phyloP scores from a whole-genome alignment of 2,888 invertebrate species.

The Oligia latruncula region DNA sequence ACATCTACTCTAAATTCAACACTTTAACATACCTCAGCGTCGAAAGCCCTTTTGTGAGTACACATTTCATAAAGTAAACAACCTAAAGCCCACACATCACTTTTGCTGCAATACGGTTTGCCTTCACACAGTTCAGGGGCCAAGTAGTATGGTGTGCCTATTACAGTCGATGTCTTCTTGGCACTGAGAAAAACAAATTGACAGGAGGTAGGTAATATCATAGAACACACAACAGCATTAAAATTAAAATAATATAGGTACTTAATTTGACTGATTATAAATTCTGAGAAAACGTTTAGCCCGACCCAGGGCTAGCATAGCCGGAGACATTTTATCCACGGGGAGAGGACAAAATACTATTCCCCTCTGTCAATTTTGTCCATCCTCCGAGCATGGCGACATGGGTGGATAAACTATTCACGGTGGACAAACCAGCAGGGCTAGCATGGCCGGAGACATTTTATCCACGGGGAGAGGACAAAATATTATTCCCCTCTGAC shows the following conservation, averaged over 20 bases:
- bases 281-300: neutral
- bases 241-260: neutral
- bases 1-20: neutral
- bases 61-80: slow-evolving; percentile 95
- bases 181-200: slow-evolving; percentile 83
- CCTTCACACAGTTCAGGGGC: slow-evolving; percentile 96
- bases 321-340: too few species aligned
- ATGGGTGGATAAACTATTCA: too few species aligned
- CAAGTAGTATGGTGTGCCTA: slow-evolving; percentile 95
- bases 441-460: too few species aligned
- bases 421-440: too few species aligned
- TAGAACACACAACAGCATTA: neutral
- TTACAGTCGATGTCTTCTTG: slow-evolving; percentile 91
- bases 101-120: slow-evolving; percentile 93
- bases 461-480: too few species aligned
- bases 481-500: too few species aligned
- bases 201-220: neutral
- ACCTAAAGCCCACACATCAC: slow-evolving; percentile 96
- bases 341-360: too few species aligned
- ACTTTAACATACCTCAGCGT: slow-evolving; percentile 90
- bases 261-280: neutral
- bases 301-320: too few species aligned
- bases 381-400: too few species aligned
- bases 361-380: too few species aligned
- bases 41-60: slow-evolving; percentile 93